Conservation (phyloP, 2,797 vertebrate species). For the Cetoscarus ocellatus region DNA sequence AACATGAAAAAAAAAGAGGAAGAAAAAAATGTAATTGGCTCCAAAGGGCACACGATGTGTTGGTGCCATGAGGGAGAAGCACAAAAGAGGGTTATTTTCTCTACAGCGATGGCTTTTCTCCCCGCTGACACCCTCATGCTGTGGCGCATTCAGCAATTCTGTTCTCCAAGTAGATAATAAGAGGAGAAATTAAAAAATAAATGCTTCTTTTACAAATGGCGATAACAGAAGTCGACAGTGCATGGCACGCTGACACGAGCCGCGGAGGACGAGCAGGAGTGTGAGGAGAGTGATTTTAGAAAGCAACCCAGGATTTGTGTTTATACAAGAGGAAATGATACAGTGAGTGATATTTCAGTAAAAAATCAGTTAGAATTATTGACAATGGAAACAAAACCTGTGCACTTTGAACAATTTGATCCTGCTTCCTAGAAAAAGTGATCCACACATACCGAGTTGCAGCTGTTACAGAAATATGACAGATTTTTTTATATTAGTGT, state of each 20-base stretch:
- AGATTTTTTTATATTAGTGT: slow-evolving; percentile 18
- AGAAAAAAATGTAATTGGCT: slow-evolving; percentile 79
- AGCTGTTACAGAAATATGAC: slow-evolving; percentile 28
- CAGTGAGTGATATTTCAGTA: slow-evolving; percentile 40
- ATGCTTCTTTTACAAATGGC: slow-evolving; percentile 43
- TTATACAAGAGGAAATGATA: slow-evolving; percentile 24
- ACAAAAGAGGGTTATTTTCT: slow-evolving; percentile 67
- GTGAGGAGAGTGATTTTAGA: slow-evolving; percentile 26
- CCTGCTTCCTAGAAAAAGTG: slow-evolving; percentile 20
- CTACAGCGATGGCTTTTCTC: slow-evolving; percentile 42
- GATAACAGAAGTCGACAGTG: slow-evolving; percentile 29
- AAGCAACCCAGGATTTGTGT: slow-evolving; percentile 16
- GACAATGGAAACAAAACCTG: slow-evolving; percentile 47
- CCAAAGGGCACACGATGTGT: slow-evolving; percentile 80
- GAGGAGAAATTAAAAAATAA: slow-evolving; percentile 48
- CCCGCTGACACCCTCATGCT: slow-evolving; percentile 48
- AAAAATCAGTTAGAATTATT: slow-evolving; percentile 58
- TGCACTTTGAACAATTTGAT: slow-evolving; percentile 34
- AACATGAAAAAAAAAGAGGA: slow-evolving; percentile 36
- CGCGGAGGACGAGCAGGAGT: slow-evolving; percentile 8
- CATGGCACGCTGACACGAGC: slow-evolving; percentile 16
- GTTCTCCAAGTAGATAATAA: slow-evolving; percentile 40
- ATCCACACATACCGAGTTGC: slow-evolving; percentile 19
- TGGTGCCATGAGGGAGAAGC: slow-evolving; percentile 64
- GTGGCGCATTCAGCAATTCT: slow-evolving; percentile 40